A percentile compares a stretch with the other conserved stretches of the same genome.
phyloP scores from a whole-genome alignment of 2,888 invertebrate species.

The Cataglyphis rosenhaueri region DNA sequence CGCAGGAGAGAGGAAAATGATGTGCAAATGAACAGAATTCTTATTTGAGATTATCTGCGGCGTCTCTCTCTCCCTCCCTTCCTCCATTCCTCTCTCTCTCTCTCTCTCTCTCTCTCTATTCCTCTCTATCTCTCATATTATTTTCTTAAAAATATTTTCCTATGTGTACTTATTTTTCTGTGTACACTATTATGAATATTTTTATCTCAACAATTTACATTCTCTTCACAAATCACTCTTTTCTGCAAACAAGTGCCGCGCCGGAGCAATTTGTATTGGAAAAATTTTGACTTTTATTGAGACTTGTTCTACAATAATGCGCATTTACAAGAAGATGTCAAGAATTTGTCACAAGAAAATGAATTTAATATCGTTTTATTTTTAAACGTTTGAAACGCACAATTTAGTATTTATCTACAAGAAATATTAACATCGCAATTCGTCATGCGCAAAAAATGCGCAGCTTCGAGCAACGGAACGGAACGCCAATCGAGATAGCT shows the following conservation, averaged over 20 bases:
- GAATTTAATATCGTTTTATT: background rate
- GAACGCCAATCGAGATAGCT: constrained; percentile 28
- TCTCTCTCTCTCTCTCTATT: too few species aligned
- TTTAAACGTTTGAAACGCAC: constrained; percentile 13
- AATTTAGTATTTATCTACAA: constrained; percentile 4
- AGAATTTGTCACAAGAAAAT: background rate
- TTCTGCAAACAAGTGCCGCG: background rate
- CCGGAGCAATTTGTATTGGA: background rate
- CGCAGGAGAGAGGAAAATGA: constrained; percentile 70
- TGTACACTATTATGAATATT: background rate
- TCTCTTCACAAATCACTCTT: background rate
- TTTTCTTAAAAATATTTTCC: background rate
- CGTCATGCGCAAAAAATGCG: constrained; percentile 26
- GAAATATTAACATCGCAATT: constrained; percentile 27
- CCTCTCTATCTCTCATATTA: background rate
- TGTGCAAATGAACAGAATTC: constrained; percentile 78
- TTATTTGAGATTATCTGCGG: background rate
- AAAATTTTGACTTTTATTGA: background rate
- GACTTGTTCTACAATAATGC: background rate
- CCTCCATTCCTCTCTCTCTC: too few species aligned
- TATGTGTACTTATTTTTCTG: background rate
- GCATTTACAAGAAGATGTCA: background rate
- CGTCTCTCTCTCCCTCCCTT: background rate
- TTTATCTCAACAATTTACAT: background rate
- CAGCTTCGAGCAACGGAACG: background rate